A percentile compares a stretch with the other conserved stretches of the same genome.
Conservation (phyloP, 2,797 vertebrate genomes). For the Rallus crepitans region DNA sequence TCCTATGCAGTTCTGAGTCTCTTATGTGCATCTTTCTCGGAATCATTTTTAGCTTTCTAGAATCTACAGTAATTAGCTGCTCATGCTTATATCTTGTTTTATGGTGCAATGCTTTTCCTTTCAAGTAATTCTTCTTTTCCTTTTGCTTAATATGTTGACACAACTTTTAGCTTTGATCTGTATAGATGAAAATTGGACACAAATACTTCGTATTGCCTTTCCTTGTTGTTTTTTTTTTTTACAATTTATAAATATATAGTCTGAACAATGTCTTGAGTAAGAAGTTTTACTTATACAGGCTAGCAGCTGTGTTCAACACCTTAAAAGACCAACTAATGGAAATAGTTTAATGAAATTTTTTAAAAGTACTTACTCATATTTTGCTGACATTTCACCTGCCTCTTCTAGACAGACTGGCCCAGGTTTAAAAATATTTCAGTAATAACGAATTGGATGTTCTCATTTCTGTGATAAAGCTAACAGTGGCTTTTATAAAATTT, state of each 20-base stretch:
- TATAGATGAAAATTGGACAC: neutral
- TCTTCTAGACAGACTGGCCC: neutral
- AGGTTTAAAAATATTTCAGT: neutral
- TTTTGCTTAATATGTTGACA: conserved; percentile 8
- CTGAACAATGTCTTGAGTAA: neutral
- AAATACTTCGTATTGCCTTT: neutral
- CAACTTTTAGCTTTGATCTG: conserved; percentile 33
- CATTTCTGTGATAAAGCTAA: neutral
- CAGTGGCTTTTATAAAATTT: accelerated
- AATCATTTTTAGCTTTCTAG: neutral
- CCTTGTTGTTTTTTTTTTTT: neutral
- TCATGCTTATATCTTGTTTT: neutral
- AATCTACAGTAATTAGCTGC: conserved; percentile 40
- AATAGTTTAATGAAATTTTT: neutral
- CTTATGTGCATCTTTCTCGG: neutral
- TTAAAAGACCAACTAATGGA: neutral
- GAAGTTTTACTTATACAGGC: neutral
- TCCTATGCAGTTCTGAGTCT: neutral
- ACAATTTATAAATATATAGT: neutral
- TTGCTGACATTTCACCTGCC: neutral
- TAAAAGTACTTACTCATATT: neutral
- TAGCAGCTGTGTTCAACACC: neutral
- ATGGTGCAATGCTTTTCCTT: neutral
- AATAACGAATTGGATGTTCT: neutral
- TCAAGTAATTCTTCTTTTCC: neutral